These are phyloP conservation scores for Drosophila sulfurigaster DNA, from an alignment of 1,140 invertebrate species.

Conservation along the genomic window DNA sequence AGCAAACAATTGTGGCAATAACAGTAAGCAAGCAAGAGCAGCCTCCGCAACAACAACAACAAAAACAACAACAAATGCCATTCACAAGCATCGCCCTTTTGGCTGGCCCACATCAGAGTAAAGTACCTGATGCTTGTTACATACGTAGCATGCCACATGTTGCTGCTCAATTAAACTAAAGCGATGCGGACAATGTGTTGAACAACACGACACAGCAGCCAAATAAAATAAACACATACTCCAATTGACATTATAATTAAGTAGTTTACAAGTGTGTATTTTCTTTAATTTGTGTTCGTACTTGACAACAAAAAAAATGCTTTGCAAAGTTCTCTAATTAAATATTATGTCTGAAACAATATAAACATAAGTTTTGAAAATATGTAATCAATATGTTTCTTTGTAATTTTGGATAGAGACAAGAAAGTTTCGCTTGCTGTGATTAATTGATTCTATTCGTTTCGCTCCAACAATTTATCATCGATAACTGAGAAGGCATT, in stretches of 20 bases:
- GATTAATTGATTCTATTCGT: background rate
- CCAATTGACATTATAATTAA: constrained; percentile 23
- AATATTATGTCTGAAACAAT: background rate
- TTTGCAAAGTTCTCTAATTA: background rate
- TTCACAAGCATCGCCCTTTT: background rate
- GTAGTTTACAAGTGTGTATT: constrained; percentile 13
- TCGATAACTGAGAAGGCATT: background rate
- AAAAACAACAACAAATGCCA: constrained; percentile 9
- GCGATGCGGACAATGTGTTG: constrained; percentile 18
- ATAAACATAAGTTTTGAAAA: too few species aligned
- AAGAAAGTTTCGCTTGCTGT: background rate
- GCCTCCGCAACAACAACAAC: constrained; percentile 29
- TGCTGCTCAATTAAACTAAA: constrained; percentile 48
- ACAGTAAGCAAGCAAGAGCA: constrained; percentile 38
- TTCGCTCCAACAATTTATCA: background rate
- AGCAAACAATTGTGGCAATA: constrained; percentile 74
- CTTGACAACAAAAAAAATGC: background rate
- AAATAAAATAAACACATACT: constrained; percentile 28
- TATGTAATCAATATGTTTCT: too few species aligned
- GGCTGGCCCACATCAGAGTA: constrained; percentile 1
- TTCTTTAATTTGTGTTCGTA: background rate
- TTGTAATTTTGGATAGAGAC: too few species aligned
- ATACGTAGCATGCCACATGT: constrained; percentile 24
- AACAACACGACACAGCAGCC: background rate
- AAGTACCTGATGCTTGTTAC: background rate